phyloP scores from a whole-genome alignment of 2,888 invertebrate species.

The Sepiola atlantica region DNA sequence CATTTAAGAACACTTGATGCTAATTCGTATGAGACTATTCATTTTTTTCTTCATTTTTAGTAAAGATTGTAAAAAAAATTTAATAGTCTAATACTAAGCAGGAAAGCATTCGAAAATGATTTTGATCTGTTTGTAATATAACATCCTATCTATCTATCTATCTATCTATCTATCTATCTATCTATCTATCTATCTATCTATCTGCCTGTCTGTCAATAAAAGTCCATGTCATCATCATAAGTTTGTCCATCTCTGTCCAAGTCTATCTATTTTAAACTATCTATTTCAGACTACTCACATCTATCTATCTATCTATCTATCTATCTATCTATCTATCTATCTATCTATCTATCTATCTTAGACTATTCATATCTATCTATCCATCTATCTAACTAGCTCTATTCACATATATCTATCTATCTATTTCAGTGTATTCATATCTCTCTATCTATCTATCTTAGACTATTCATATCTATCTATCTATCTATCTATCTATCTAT shows the following conservation, averaged over 20 bases:
- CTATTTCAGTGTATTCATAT: too few relatives aligned
- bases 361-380: not conserved
- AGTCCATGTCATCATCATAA: too few relatives aligned
- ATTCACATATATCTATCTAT: too few relatives aligned
- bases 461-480: not conserved
- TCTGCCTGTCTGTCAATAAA: too few relatives aligned
- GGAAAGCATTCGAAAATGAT: too few relatives aligned
- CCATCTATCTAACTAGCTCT: not conserved
- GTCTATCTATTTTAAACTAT: not conserved
- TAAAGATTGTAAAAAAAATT: too few relatives aligned
- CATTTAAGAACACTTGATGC: too few relatives aligned
- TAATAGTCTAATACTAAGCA: too few relatives aligned
- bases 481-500: not conserved
- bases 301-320: not conserved
- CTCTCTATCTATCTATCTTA: not conserved
- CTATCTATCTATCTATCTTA: slow-evolving; percentile 3
- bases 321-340: not conserved
- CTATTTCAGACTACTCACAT: too few relatives aligned
- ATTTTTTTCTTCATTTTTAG: too few relatives aligned
- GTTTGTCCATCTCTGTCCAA: not conserved
- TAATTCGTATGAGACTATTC: too few relatives aligned
- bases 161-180: not conserved
- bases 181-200: not conserved
- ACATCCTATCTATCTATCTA: not conserved
- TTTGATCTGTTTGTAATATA: too few relatives aligned